Percentiles rank a stretch among this genome's conserved stretches.
Conservation (phyloP, 1,140 invertebrate genomes). For the Palaemon carinicauda region DNA sequence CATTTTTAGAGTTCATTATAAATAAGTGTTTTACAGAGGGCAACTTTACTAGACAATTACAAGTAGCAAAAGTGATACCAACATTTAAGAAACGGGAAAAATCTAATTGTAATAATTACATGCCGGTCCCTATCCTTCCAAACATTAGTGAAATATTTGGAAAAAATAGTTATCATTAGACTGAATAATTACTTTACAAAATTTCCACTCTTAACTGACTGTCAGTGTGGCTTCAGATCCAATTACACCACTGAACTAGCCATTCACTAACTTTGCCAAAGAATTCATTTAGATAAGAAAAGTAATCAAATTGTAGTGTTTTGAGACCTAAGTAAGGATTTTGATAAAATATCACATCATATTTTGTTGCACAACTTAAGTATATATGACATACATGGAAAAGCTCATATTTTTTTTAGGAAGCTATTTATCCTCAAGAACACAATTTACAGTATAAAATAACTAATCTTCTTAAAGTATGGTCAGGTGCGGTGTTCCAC, state of each 20-base stretch:
- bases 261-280: not conserved
- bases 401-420: no score
- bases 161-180: no score
- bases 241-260: not conserved
- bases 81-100: not conserved
- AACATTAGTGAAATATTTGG: no score
- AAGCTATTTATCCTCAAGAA: no score
- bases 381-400: no score
- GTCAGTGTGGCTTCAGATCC: no score
- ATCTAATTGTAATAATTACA: not conserved
- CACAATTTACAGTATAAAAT: no score
- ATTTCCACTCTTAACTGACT: no score
- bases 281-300: not conserved
- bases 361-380: not conserved
- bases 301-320: not conserved
- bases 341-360: not conserved
- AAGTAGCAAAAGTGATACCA: not conserved
- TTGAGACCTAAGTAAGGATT: not conserved
- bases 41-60: not conserved
- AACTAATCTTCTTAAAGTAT: no score
- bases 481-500: no score
- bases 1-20: not conserved
- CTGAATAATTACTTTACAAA: no score
- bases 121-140: no score
- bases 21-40: not conserved